Percentiles rank a stretch among this genome's conserved stretches.
Evolutionary conservation across 92 coral and sea anemone species (phyloP).

Genomic region (Paragorgia papillata): DNA sequence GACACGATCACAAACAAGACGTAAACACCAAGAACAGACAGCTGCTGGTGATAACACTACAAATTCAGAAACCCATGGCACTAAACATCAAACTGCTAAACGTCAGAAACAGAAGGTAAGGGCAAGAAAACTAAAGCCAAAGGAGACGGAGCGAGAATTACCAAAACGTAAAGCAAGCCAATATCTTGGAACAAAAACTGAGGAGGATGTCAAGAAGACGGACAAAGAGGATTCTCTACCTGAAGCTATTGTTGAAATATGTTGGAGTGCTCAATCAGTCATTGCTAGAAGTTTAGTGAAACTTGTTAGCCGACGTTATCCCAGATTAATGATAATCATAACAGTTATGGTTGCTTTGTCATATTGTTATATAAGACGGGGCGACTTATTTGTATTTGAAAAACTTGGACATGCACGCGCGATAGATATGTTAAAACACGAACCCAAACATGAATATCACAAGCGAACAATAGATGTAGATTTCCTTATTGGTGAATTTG

Average conservation of each 20-base stretch:
- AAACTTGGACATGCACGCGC: background rate
- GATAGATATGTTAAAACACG: background rate
- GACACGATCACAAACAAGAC: slow-evolving; percentile 1
- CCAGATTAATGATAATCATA: background rate
- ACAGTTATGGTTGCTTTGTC: background rate
- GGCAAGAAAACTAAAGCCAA: too few relatives aligned
- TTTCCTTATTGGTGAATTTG: slow-evolving; percentile 24
- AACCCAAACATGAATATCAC: background rate
- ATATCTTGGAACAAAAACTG: too few relatives aligned
- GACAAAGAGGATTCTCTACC: too few relatives aligned
- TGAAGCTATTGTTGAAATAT: background rate
- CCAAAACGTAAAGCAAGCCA: too few relatives aligned
- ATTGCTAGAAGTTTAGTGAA: background rate
- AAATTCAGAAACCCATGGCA: background rate
- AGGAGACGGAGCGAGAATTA: too few relatives aligned
- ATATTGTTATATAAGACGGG: too few relatives aligned
- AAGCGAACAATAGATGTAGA: slow-evolving; percentile 7
- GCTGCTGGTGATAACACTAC: background rate
- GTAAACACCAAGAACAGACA: background rate
- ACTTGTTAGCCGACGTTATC: background rate
- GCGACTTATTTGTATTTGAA: too few relatives aligned
- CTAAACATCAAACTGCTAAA: too few relatives aligned
- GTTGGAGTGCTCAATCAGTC: background rate
- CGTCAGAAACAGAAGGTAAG: too few relatives aligned
- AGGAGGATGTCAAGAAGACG: too few relatives aligned